Base-by-base conservation (phyloP, 1,140 invertebrate genomes). In the Carposina sasakii region DNA sequence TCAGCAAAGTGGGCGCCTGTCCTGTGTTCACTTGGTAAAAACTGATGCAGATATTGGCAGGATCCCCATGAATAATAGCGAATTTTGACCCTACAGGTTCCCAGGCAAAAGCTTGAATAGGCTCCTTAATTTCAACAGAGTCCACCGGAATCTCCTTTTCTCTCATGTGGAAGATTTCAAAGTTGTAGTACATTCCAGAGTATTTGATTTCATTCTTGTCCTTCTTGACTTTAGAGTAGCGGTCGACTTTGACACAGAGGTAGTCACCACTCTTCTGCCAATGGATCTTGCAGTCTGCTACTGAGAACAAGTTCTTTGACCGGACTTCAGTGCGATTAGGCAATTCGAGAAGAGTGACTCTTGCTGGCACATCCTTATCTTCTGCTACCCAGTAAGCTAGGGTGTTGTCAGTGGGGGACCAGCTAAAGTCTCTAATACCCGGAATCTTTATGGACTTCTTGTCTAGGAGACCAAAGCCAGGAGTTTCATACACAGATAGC, bases 261-360 rank as follows among this genome's bases (percentile, higher is more conserved):
- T 97, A 98, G 72, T 99, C 96, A 5, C 98, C 98, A 47, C 92
- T 95, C 78, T 98, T 99, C 85, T 99, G 98, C 98, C 98, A 99
- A 76, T 97, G 96, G 71, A 99, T 96, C 69, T 98, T 98, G 85
- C 97, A 99, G 63, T 99, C 97, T 8, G 97, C 95, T 0, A 99
- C 98, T 63, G 96, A 98, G 87, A 99, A 99, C 21, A 99, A 87
- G 81, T 99, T 99, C 69, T 98, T 98, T 40, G 96, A 94, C 66
- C 98, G 91, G n/a, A 94, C 91, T 87, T 99, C 97, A 54, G 90
- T 91, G 31, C 95, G 92, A 85, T 92, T 94, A 12, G 94, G 94
- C 37, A 96, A 90, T 85, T 96, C 94, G 28, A 95, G 85, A 1
- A 96, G 86, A 0, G 92, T 95, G 3, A 96, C 94, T 61, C 93